These are phyloP conservation scores for Napeogenes sylphis DNA, from an alignment of 2,888 invertebrate species.

Conservation along the genomic window DNA sequence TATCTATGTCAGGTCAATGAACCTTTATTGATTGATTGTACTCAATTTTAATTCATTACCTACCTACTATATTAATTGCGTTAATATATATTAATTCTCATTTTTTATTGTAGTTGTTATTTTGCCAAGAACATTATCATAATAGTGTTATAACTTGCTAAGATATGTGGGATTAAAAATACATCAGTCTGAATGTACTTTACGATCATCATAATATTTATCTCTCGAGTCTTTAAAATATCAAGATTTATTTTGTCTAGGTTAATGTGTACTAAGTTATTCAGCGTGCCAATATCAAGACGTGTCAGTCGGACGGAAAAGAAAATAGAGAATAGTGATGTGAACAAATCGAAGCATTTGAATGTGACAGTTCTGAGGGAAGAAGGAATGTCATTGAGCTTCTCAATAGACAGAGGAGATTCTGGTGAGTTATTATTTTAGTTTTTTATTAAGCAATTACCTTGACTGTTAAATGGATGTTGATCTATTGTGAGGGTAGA, in stretches of 20 bases:
- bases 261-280: slow-evolving; percentile 80
- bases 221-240: not conserved
- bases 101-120: not conserved
- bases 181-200: not conserved
- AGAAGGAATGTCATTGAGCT: slow-evolving; percentile 64
- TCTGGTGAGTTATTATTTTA: slow-evolving; percentile 51
- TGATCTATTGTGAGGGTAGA: too few relatives aligned
- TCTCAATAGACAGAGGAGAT: slow-evolving; percentile 67
- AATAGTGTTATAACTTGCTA: not conserved
- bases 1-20: too few relatives aligned
- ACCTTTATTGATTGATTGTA: too few relatives aligned
- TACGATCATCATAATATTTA: not conserved
- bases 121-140: not conserved
- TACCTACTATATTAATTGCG: not conserved
- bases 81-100: not conserved
- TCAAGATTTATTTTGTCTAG: slow-evolving; percentile 37
- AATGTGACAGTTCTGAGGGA: slow-evolving; percentile 56
- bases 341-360: slow-evolving; percentile 50
- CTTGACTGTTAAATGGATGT: too few relatives aligned
- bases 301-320: slow-evolving; percentile 49
- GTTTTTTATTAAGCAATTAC: not conserved
- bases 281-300: slow-evolving; percentile 72
- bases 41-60: too few relatives aligned
- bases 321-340: slow-evolving; percentile 42
- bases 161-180: not conserved